Evolutionary conservation across 2,888 invertebrate genomes (phyloP), one percentile per base, ranked within the genome.

Genomic region (Heliconius cydno): DNA sequence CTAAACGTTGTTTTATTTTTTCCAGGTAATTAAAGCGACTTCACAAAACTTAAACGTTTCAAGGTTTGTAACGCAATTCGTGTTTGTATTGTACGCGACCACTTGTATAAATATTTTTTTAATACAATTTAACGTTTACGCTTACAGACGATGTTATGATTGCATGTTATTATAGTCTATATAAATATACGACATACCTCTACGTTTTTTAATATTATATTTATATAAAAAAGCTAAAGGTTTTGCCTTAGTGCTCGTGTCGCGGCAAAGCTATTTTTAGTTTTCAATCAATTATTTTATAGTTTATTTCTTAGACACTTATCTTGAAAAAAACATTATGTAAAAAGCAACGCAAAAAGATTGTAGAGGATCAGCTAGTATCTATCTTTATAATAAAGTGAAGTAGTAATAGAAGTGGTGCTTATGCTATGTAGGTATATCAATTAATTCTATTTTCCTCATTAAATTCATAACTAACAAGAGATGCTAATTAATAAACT

Each of bases 51-150:
- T 86, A 87, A 41, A 63, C 13, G 38, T 63, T 70, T 79, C 74
- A 89, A 90, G 91, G 90, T 90, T 89, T 85, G 87, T 86, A 85
- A 79, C 75, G 79, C 76, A 80, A 81, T 78, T 78, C 72, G 68
- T 81, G 75, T n/a, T 63, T 68, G 68, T 76, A 65, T 76, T 82
- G 85, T 84, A 83, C 84, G 83, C 84, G 84, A 87, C 86, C 90
- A 91, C 90, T 90, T 91, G 90, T 87, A 88, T 87, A 88, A 86
- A 91, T 87, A 84, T 85, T 84, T 81, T 80, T 78, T 86, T 82
- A 84, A 84, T 86, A 82, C 84, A 84, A 84, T 81, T 81, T 82
- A 84, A 83, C 82, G 81, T 65, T 60, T 71, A 65, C n/a, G 30
- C 67, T 67, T 52, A 67, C 52, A 9, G 52, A 38, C 52, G 52